Conservation (phyloP, 1,140 invertebrate species). For the Drosophila sproati region DNA sequence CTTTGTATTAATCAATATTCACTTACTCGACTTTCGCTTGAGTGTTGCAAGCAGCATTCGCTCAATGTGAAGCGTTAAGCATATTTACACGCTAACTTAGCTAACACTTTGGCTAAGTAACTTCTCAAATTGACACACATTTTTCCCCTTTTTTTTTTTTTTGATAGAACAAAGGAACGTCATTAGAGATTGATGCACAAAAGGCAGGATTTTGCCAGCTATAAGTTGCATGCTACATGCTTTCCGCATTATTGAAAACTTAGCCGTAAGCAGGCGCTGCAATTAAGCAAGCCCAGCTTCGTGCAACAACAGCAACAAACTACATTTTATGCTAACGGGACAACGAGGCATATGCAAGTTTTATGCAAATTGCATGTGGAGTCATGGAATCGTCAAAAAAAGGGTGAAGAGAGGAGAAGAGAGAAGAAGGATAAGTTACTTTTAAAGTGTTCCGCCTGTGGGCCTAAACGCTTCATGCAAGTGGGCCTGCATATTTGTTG, state of each 20-base stretch:
- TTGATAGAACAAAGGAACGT: conserved; percentile 54
- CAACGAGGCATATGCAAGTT: conserved; percentile 63
- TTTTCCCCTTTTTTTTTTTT: neutral
- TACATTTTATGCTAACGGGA: conserved; percentile 72
- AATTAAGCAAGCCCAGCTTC: conserved; percentile 55
- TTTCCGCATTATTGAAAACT: conserved; percentile 76
- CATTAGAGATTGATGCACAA: conserved; percentile 74
- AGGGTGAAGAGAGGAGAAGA: neutral
- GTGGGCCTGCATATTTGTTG: conserved; percentile 57
- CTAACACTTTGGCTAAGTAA: conserved; percentile 42
- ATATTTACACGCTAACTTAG: conserved; percentile 51
- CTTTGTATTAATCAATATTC: conserved; percentile 13
- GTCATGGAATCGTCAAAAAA: conserved; percentile 24
- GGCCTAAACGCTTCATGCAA: conserved; percentile 55
- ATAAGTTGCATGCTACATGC: conserved; percentile 29
- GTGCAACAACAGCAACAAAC: conserved; percentile 45
- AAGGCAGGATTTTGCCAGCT: conserved; percentile 37
- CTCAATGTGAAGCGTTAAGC: conserved; percentile 48
- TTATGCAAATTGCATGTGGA: conserved; percentile 78
- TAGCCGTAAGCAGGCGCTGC: conserved; percentile 63
- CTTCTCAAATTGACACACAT: conserved; percentile 54
- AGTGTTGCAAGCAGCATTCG: conserved; percentile 25
- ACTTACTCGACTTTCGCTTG: conserved; percentile 31
- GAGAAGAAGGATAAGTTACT: conserved; percentile 77
- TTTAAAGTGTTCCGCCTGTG: conserved; percentile 66